Evolutionary conservation across 2,888 invertebrate species (phyloP).

Genomic region (Heliconius ethilla): DNA sequence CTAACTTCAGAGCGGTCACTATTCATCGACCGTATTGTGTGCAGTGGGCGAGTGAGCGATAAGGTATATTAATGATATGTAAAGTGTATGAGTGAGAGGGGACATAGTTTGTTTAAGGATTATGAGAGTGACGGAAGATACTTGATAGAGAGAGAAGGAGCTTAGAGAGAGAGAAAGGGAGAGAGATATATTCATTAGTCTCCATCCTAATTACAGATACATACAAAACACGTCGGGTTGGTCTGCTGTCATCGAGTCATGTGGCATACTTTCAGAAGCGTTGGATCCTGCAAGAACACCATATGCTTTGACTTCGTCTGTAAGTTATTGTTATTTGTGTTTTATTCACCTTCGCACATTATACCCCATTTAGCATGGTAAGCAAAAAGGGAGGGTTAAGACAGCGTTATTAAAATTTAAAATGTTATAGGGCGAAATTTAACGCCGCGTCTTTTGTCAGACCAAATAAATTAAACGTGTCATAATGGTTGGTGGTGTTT

Average conservation of each 20-base stretch:
- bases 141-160: too few relatives aligned
- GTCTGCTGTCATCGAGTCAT: slow-evolving; percentile 71
- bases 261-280: slow-evolving; percentile 65
- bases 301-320: slow-evolving; percentile 64
- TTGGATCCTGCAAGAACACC: slow-evolving; percentile 74
- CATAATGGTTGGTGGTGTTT: too few relatives aligned
- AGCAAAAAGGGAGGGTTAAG: too few relatives aligned
- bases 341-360: neutral
- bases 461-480: too few relatives aligned
- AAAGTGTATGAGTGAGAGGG: neutral
- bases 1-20: too few relatives aligned
- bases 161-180: too few relatives aligned
- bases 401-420: too few relatives aligned
- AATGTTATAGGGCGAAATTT: too few relatives aligned
- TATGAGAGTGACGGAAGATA: too few relatives aligned
- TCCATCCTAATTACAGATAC: slow-evolving; percentile 56
- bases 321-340: slow-evolving; percentile 51
- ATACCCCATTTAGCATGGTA: too few relatives aligned
- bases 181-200: neutral
- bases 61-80: neutral
- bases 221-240: slow-evolving; percentile 68
- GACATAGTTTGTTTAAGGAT: neutral
- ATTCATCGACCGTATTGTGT: neutral
- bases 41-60: neutral
- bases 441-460: too few relatives aligned